phyloP scores from a whole-genome alignment of 1,140 invertebrate genomes.

The Bombus huntii region DNA sequence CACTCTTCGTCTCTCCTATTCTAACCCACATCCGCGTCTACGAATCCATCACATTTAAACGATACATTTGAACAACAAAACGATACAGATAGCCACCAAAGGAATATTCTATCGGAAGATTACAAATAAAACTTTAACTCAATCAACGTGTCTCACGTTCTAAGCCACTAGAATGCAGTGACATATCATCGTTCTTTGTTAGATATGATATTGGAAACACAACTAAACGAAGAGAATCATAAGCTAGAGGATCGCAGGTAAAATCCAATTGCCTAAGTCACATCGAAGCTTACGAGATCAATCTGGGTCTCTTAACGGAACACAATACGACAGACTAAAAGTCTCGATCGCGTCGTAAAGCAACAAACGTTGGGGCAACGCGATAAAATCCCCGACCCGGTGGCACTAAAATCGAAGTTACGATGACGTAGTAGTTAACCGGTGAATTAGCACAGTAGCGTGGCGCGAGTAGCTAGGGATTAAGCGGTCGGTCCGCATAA shows the following conservation, averaged over 20 bases:
- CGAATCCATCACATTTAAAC: no score
- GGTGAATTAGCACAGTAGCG: slow-evolving; percentile 11
- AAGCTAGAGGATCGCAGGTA: not conserved
- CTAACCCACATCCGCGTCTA: no score
- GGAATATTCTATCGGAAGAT: no score
- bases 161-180: no score
- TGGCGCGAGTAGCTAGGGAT: slow-evolving; percentile 7
- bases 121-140: no score
- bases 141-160: no score
- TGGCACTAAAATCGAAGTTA: slow-evolving; percentile 7
- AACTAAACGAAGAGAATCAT: no score
- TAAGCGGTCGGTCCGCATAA: slow-evolving; percentile 33
- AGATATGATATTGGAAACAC: no score
- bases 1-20: no score
- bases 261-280: not conserved
- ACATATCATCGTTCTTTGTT: no score
- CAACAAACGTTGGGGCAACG: not conserved
- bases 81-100: no score
- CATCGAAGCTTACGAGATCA: not conserved
- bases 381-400: not conserved
- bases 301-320: not conserved
- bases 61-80: no score
- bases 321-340: not conserved
- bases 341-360: slow-evolving; percentile 2
- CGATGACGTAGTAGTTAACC: not conserved